These are phyloP conservation scores for Oreochromis spilurus DNA, from an alignment of 2,113 vertebrate species.

Conservation along the genomic window DNA sequence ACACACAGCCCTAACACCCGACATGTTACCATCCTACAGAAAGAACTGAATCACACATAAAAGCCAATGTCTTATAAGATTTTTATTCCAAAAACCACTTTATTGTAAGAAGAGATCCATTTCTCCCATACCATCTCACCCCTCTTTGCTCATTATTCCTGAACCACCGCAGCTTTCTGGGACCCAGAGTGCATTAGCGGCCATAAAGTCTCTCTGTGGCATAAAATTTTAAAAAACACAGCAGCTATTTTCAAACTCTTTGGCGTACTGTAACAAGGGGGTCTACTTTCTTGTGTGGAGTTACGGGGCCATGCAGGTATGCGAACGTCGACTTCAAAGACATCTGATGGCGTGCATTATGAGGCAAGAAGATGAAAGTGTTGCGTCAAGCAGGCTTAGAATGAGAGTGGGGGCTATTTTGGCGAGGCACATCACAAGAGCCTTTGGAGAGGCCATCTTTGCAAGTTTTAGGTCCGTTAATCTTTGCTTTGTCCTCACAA, in stretches of 20 bases:
- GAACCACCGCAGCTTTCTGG: not conserved
- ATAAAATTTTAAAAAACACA: conserved; percentile 15
- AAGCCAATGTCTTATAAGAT: not conserved
- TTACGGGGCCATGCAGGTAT: conserved; percentile 51
- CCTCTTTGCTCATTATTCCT: conserved; percentile 25
- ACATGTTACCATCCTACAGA: not conserved
- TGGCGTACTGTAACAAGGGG: conserved; percentile 30
- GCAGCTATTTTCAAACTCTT: conserved; percentile 44
- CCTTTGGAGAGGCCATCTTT: conserved; percentile 32
- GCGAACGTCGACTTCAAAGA: conserved; percentile 66
- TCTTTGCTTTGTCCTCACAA: conserved; percentile 38
- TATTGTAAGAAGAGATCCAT: not conserved
- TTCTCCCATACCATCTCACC: not conserved
- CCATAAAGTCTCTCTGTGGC: conserved; percentile 14
- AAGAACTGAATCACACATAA: not conserved
- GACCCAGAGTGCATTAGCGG: conserved; percentile 53
- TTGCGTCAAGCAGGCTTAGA: conserved; percentile 61
- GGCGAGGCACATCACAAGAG: conserved; percentile 39
- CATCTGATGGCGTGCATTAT: conserved; percentile 59
- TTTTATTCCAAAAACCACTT: not conserved
- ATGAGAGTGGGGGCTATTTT: conserved; percentile 43
- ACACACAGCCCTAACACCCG: not conserved
- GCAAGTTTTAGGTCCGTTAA: conserved; percentile 8
- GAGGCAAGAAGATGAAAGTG: conserved; percentile 70
- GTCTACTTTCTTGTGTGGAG: conserved; percentile 49